A percentile compares a stretch with the other conserved stretches of the same genome.
These are phyloP conservation scores for Stercorarius parasiticus DNA, from an alignment of 2,113 vertebrate species.

Conservation along the genomic window DNA sequence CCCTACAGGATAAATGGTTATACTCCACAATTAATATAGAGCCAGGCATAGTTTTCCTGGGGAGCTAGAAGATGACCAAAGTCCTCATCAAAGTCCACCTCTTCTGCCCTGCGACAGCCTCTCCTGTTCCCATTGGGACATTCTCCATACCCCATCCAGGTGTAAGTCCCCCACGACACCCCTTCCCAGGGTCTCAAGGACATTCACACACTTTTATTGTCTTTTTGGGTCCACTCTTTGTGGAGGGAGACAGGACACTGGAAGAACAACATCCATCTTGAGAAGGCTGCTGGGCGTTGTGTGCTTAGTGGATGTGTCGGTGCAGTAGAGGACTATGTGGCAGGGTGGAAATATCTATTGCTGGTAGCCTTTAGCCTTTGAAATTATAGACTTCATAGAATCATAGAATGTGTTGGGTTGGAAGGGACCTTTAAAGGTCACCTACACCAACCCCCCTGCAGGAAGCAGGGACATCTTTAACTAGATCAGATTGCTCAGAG, in stretches of 20 bases:
- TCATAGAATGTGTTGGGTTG: too few species aligned
- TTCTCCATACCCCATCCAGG: accelerated
- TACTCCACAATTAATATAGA: not conserved
- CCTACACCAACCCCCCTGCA: too few species aligned
- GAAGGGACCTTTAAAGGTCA: too few species aligned
- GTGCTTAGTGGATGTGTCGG: not conserved
- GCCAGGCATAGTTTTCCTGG: not conserved
- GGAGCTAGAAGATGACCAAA: not conserved
- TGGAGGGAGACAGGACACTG: not conserved
- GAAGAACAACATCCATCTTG: accelerated
- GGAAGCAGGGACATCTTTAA: too few species aligned
- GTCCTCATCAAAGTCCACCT: not conserved
- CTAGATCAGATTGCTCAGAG: too few species aligned
- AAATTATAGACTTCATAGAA: not conserved
- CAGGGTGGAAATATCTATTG: not conserved
- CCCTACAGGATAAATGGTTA: not conserved
- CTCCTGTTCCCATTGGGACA: not conserved
- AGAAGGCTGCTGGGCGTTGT: not conserved
- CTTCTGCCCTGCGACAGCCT: not conserved
- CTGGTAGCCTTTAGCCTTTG: not conserved
- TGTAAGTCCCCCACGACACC: accelerated
- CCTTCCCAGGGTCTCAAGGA: not conserved
- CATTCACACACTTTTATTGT: not conserved
- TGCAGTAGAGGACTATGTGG: not conserved
- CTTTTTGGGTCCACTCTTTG: not conserved